Conservation (phyloP, 1,140 invertebrate species). For the Watersipora subatra region DNA sequence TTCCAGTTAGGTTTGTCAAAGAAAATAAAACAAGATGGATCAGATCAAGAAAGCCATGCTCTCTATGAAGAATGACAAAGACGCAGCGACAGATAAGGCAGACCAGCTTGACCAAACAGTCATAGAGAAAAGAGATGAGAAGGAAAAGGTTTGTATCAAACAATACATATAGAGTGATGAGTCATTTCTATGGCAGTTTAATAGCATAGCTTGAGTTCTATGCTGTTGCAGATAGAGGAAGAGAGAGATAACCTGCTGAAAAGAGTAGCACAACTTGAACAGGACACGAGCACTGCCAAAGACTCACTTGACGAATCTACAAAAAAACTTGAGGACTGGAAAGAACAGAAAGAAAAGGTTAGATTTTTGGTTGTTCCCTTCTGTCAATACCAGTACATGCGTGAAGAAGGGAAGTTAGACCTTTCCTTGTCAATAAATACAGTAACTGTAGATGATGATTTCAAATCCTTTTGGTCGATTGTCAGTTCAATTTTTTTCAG, state of each 20-base stretch:
- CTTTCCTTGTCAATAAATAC: too few species aligned
- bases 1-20: too few species aligned
- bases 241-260: conserved; percentile 91
- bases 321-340: conserved; percentile 68
- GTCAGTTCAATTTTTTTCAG: too few species aligned
- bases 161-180: too few species aligned
- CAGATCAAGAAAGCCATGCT: conserved; percentile 99
- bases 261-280: conserved; percentile 97
- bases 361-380: conserved; percentile 9
- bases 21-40: conserved; percentile 85
- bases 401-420: too few species aligned
- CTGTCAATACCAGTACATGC: too few species aligned
- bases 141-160: conserved; percentile 60
- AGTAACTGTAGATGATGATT: too few species aligned
- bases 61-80: conserved; percentile 98
- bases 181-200: too few species aligned
- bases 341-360: conserved; percentile 31
- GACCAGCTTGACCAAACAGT: conserved; percentile 86
- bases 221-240: conserved; percentile 68
- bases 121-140: conserved; percentile 78
- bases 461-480: too few species aligned
- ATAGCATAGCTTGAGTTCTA: too few species aligned
- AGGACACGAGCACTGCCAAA: conserved; percentile 92
- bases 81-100: conserved; percentile 88
- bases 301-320: conserved; percentile 85